Base-by-base conservation (phyloP, 2,113 vertebrate species). In the Eurystomus gularis region DNA sequence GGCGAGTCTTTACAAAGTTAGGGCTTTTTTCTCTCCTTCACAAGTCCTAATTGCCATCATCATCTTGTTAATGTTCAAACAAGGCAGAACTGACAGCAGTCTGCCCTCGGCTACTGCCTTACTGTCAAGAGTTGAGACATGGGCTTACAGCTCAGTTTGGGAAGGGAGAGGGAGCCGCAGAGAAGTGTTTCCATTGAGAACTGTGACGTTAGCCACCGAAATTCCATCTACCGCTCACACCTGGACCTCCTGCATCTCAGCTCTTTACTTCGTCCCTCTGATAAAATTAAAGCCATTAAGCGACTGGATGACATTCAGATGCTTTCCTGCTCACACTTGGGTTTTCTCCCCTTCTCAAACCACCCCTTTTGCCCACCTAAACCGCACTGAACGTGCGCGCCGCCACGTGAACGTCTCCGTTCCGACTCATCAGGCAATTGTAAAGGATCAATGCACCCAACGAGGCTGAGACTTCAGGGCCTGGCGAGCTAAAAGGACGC, bases 351-450 rank as follows among this genome's bases (percentile, higher is more conserved):
- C 80, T 65, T 18, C 8, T 25, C 72, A 28, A 84, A 51, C 68
- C 2, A 17, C 39, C 71, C 17, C 62, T 90, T 57, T 39, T 39
- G 17, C 33, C 10, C 11, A 54, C 6, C 44, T 21, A 11, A 71
- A 65, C 10, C 3, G 1, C 9, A 14, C 6, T 14, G 48, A 49
- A 52, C 3, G 18, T 0, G 1, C n/a, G 42, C 42, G 86, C 69
- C 3, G 19, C 40, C 73, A 10, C 51, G 62, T 72, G 81, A 86
- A 57, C 16, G 73, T 82, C 48, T 64, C 71, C 17, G 70, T 73
- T 93, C 94, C 81, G 88, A 62, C 90, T 60, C 96, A 80, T 51
- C 90, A 90, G 97, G 94, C 89, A 64, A 77, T 48, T 3, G 44
- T 37, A 71, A 52, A 90, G 60, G 87, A 94, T 66, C 89, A 68